Evolutionary conservation across 92 coral and sea anemone species (phyloP), one percentile per base, ranked within the genome.

Genomic region (Anthopleura xanthogrammica): DNA sequence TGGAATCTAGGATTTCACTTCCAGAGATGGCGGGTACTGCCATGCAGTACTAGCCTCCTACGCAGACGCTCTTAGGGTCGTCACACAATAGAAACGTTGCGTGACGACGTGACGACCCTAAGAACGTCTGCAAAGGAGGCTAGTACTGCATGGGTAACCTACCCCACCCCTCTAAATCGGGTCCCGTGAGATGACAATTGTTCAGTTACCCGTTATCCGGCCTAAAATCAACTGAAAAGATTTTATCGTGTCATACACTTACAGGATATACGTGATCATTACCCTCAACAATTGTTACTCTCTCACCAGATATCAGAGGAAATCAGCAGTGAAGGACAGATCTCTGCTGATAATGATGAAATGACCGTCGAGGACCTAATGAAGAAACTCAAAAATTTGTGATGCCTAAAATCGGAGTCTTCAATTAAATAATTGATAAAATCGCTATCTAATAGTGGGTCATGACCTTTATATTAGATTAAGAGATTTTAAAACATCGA

Each of bases 321-420:
- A 79, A 97, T 97, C 43, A 97, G 99, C 91, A 97, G 99, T 46
- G 99, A 97, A 84, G 99, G 99, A 57, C 99, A 97, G 82, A 97
- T 94, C 9, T 94, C 95, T 56, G 93, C 94, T 23, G 99, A 97
- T 60, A 90, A 87, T 60, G 97, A 91, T 72, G 99, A 95, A 77
- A 83, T 97, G 76, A 92, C 94, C 19, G 99, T 97, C 19, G 99
- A 97, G 46, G 99, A 97, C 82, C 91, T 97, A 17, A 94, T 97
- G 99, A 94, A 94, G 83, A 93, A 94, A 78, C 91, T 97, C 80
- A 97, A 90, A 85, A 86, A 84, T 72, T 77, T 97, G 80, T 97
- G 87, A 87, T 75, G 68, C 57, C n/a, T 20, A 71, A 10, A 80
- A 29, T 41, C 55, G 17, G 23, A 62, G 70, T 20, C n/a, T 5